Conservation (phyloP, 2,888 invertebrate genomes). For the Heteromyza rotundicornis region DNA sequence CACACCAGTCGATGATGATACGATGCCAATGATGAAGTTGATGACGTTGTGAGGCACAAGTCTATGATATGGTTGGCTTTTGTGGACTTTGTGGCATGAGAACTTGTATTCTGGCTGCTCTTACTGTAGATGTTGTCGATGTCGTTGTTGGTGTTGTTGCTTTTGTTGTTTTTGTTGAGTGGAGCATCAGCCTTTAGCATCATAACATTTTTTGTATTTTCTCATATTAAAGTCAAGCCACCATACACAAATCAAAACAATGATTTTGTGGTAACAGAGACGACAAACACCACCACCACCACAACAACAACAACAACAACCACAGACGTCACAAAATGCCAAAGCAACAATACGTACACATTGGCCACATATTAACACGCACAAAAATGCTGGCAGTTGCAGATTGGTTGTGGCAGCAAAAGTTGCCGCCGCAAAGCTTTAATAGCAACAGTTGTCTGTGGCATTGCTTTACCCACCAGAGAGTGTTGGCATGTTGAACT, state of each 20-base stretch:
- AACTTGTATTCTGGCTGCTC: not conserved
- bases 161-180: not conserved
- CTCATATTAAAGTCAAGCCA: not conserved
- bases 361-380: slow-evolving; percentile 13
- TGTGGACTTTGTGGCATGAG: not conserved
- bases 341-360: slow-evolving; percentile 7
- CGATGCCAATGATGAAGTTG: not conserved
- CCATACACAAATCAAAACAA: not conserved
- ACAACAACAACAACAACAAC: slow-evolving; percentile 7
- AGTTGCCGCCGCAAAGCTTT: not conserved
- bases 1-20: not conserved
- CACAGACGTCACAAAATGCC: slow-evolving; percentile 4
- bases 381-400: slow-evolving; percentile 6
- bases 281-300: no score
- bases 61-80: not conserved
- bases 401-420: not conserved
- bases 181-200: not conserved
- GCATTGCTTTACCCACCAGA: not conserved
- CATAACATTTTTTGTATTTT: not conserved
- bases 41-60: not conserved
- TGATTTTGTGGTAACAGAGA: not conserved
- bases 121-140: not conserved
- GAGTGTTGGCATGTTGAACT: slow-evolving; percentile 16
- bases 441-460: not conserved
- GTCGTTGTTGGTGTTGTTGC: no score